Conservation (phyloP, 2,113 vertebrate genomes). For the Callipepla squamata region DNA sequence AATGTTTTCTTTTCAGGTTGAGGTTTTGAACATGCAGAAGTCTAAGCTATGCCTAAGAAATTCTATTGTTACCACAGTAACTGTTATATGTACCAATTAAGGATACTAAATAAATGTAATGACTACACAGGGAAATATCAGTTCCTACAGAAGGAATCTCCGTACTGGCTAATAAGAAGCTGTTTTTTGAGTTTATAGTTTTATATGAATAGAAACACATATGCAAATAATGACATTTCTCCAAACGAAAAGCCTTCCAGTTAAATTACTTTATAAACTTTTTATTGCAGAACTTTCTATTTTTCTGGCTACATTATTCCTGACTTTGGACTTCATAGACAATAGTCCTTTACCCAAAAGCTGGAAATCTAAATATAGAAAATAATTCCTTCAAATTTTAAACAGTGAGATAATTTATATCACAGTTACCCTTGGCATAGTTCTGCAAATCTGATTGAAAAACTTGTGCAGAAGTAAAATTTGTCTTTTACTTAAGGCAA, state of each 20-base stretch:
- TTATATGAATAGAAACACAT: background rate
- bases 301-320: background rate
- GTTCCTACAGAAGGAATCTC: background rate
- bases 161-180: background rate
- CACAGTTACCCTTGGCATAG: background rate
- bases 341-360: background rate
- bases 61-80: conserved; percentile 21
- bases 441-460: background rate
- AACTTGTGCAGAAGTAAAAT: background rate
- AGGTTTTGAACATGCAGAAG: background rate
- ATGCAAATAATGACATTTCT: background rate
- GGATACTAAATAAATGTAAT: background rate
- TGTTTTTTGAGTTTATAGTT: background rate
- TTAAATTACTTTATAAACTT: background rate
- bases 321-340: background rate
- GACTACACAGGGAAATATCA: background rate
- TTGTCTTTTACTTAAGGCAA: background rate
- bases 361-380: background rate
- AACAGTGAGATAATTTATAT: background rate
- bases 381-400: background rate
- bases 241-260: background rate
- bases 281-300: background rate
- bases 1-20: background rate
- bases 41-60: background rate
- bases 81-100: background rate